These are phyloP conservation scores for Rhabdomys pumilio DNA, from an alignment of 2,797 vertebrate genomes.

Conservation along the genomic window DNA sequence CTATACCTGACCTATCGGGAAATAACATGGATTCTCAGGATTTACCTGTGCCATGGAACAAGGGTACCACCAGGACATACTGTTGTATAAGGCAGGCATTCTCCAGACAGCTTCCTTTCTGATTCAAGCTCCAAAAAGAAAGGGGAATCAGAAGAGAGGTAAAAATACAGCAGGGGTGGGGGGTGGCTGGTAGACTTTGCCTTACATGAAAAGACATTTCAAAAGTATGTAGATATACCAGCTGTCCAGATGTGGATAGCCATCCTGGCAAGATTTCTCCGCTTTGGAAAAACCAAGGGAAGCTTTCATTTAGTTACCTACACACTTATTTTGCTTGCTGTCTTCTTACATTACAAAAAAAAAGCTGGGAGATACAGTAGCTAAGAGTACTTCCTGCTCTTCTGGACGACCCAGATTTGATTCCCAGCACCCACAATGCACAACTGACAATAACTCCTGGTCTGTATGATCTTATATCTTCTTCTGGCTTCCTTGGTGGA, in stretches of 20 bases:
- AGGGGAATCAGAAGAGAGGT: background rate
- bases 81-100: background rate
- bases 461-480: background rate
- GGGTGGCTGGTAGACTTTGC: background rate
- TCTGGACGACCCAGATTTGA: background rate
- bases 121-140: background rate
- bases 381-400: background rate
- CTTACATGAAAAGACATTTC: background rate
- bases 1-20: background rate
- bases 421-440: background rate
- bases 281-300: background rate
- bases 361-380: background rate
- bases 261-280: background rate
- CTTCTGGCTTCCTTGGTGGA: background rate
- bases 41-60: conserved; percentile 6
- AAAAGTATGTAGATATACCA: rapidly evolving
- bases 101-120: background rate
- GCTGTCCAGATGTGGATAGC: background rate
- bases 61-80: background rate
- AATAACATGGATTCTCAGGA: background rate
- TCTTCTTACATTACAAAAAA: conserved; percentile 6
- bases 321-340: background rate
- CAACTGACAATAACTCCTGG: background rate
- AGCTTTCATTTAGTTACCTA: background rate
- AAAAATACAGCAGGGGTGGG: rapidly evolving